Evolutionary conservation across 2,113 vertebrate species (phyloP).

Genomic region (Taxidea taxus): DNA sequence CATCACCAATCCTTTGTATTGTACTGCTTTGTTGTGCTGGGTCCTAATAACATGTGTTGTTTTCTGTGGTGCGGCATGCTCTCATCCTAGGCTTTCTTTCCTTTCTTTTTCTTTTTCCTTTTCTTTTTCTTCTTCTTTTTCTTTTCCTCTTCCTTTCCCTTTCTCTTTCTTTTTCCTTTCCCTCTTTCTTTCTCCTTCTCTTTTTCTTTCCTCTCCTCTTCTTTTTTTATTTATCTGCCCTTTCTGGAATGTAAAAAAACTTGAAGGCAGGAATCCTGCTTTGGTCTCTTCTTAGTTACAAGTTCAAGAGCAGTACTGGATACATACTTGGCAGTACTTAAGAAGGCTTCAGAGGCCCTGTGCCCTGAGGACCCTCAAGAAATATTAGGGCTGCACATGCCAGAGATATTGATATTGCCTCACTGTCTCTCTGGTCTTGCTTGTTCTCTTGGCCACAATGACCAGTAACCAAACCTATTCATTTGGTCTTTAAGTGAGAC

Average conservation of each 20-base stretch:
- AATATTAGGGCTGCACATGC: not conserved
- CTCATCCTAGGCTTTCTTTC: not conserved
- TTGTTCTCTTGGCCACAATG: not conserved
- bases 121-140: not conserved
- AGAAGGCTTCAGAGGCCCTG: not conserved
- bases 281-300: not conserved
- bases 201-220: not conserved
- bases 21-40: not conserved
- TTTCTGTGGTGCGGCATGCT: accelerated
- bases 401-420: not conserved
- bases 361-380: not conserved
- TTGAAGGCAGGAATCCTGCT: not conserved
- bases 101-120: not conserved
- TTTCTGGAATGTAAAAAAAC: not conserved
- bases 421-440: not conserved
- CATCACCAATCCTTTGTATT: accelerated
- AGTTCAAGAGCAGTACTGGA: not conserved
- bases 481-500: not conserved
- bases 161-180: not conserved
- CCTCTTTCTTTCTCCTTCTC: not conserved
- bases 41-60: accelerated
- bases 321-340: not conserved
- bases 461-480: not conserved
- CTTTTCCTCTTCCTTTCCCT: no score
- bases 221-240: not conserved